These are phyloP conservation scores for Phaethornis superciliosus DNA, from an alignment of 2,113 vertebrate species.

Conservation along the genomic window DNA sequence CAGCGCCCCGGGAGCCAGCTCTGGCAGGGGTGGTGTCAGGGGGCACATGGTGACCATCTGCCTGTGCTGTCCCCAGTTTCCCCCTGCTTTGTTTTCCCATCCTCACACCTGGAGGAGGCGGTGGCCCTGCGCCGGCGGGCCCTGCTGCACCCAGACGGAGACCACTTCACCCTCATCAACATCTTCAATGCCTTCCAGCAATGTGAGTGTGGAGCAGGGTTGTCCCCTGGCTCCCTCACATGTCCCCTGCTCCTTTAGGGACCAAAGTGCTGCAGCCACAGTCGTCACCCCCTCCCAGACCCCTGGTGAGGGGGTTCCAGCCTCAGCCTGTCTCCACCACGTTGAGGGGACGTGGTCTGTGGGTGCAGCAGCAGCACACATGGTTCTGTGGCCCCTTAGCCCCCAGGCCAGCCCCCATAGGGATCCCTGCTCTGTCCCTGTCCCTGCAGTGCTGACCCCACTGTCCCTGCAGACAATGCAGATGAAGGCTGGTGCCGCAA, in stretches of 20 bases:
- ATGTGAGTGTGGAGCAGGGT: constrained; percentile 74
- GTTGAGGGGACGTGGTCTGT: rapidly evolving
- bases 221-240: not conserved
- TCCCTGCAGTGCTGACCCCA: rapidly evolving
- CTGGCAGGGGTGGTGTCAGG: not conserved
- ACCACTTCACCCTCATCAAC: constrained; percentile 89
- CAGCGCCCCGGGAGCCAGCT: rapidly evolving
- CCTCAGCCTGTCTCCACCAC: rapidly evolving
- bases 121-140: constrained; percentile 75
- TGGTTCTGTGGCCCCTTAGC: rapidly evolving
- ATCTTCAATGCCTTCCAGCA: constrained; percentile 84
- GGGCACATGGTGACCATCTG: rapidly evolving
- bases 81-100: constrained; percentile 27
- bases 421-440: not conserved
- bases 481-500: constrained; percentile 89
- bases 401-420: rapidly evolving
- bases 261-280: rapidly evolving
- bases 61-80: not conserved
- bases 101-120: constrained; percentile 72
- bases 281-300: not conserved
- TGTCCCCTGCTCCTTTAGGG: too few relatives aligned
- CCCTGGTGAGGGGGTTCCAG: rapidly evolving
- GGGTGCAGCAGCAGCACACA: not conserved
- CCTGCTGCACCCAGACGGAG: constrained; percentile 81
- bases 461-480: constrained; percentile 76